Evolutionary conservation across 2,888 invertebrate species (phyloP).

Genomic region (Parnassius apollo): DNA sequence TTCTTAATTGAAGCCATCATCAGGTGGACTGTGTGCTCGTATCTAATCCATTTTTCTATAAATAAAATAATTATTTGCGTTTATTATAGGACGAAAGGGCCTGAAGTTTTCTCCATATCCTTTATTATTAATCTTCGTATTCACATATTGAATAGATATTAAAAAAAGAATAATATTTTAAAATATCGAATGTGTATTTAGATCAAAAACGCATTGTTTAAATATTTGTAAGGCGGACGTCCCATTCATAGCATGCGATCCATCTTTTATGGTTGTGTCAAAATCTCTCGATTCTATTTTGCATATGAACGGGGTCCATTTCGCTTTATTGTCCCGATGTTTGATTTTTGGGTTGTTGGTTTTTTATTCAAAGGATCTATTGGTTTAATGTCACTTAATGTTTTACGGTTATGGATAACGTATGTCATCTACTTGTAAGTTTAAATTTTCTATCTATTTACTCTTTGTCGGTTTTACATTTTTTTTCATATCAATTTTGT

Average conservation of each 20-base stretch:
- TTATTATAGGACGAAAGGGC: too few relatives aligned
- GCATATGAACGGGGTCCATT: slow-evolving; percentile 66
- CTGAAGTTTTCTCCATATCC: not conserved
- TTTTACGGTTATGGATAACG: slow-evolving; percentile 30
- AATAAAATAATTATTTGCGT: too few relatives aligned
- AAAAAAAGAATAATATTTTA: slow-evolving; percentile 33
- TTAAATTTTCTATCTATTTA: too few relatives aligned
- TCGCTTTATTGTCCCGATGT: slow-evolving; percentile 44
- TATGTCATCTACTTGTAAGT: too few relatives aligned
- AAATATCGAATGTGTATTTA: slow-evolving; percentile 51
- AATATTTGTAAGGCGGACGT: slow-evolving; percentile 46
- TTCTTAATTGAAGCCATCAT: too few relatives aligned
- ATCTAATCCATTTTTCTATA: too few relatives aligned
- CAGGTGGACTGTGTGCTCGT: too few relatives aligned
- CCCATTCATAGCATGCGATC: slow-evolving; percentile 62
- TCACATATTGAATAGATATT: slow-evolving; percentile 12
- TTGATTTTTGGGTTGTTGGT: slow-evolving; percentile 36
- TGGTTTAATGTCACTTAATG: slow-evolving; percentile 41
- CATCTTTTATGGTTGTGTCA: slow-evolving; percentile 75
- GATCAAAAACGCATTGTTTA: slow-evolving; percentile 53
- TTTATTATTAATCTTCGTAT: slow-evolving; percentile 3
- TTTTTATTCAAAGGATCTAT: slow-evolving; percentile 36
- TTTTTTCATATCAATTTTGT: too few relatives aligned
- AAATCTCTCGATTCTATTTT: slow-evolving; percentile 58
- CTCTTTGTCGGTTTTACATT: too few relatives aligned